A percentile compares a stretch with the other conserved stretches of the same genome.
These are phyloP conservation scores for Lophotriccus pileatus DNA, from an alignment of 2,797 vertebrate species.

Conservation along the genomic window DNA sequence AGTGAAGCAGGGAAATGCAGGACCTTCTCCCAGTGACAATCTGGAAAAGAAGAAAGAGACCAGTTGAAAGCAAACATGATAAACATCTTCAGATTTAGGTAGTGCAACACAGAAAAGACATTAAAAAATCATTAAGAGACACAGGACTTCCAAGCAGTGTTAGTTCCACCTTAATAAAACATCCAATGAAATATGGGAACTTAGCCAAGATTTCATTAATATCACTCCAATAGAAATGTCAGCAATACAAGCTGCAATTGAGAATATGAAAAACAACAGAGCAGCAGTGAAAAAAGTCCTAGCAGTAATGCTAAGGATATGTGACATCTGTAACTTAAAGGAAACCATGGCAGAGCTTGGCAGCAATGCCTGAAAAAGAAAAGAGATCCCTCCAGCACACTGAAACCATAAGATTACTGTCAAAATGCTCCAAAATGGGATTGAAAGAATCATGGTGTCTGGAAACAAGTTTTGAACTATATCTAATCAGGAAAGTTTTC, in stretches of 20 bases:
- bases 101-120: not conserved
- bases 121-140: not conserved
- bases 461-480: not conserved
- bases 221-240: not conserved
- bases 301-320: not conserved
- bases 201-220: not conserved
- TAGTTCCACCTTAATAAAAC: not conserved
- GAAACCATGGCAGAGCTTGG: not conserved
- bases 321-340: not conserved
- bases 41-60: not conserved
- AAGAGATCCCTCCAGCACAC: not conserved
- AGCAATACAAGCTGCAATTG: not conserved
- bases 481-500: not conserved
- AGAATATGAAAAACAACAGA: not conserved
- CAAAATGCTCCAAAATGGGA: not conserved
- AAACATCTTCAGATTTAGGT: not conserved
- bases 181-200: not conserved
- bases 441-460: not conserved
- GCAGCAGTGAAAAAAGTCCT: not conserved
- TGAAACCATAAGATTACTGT: not conserved
- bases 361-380: not conserved
- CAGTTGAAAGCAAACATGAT: not conserved
- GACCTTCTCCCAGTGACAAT: not conserved
- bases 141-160: not conserved
- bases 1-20: not conserved